Conservation (phyloP, 2,888 invertebrate genomes). For the Pteria penguin region DNA sequence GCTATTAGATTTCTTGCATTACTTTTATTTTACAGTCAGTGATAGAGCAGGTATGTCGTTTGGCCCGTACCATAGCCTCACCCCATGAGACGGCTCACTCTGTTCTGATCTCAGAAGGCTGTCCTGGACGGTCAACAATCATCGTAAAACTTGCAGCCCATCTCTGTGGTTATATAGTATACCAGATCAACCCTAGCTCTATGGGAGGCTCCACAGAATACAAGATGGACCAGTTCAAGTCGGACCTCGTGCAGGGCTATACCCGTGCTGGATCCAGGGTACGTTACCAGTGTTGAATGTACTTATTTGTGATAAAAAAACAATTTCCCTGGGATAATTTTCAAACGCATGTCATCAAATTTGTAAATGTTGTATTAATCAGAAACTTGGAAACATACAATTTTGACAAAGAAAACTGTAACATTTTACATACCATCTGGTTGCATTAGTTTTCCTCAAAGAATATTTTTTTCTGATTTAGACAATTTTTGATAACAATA, state of each 20-base stretch:
- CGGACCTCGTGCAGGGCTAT: constrained; percentile 77
- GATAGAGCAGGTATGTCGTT: constrained; percentile 76
- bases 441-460: too few relatives aligned
- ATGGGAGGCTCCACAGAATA: constrained; percentile 55
- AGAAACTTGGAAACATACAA: too few relatives aligned
- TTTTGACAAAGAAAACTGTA: too few relatives aligned
- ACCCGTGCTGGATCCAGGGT: constrained; percentile 79
- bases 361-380: too few relatives aligned
- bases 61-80: constrained; percentile 76
- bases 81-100: constrained; percentile 78
- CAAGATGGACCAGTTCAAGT: constrained; percentile 76
- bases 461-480: too few relatives aligned
- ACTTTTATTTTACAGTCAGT: constrained; percentile 62
- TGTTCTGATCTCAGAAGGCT: constrained; percentile 77
- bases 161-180: constrained; percentile 76
- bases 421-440: too few relatives aligned
- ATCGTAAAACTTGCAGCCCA: constrained; percentile 76
- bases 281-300: constrained; percentile 9
- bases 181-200: constrained; percentile 73
- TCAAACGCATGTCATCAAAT: too few relatives aligned
- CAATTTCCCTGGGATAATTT: too few relatives aligned
- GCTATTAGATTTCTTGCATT: too few relatives aligned
- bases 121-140: constrained; percentile 71
- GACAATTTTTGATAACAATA: too few relatives aligned
- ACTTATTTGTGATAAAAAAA: too few relatives aligned